A percentile compares a stretch with the other conserved stretches of the same genome.
phyloP scores from a whole-genome alignment of 1,140 invertebrate genomes.

The Bombus difficillimus region DNA sequence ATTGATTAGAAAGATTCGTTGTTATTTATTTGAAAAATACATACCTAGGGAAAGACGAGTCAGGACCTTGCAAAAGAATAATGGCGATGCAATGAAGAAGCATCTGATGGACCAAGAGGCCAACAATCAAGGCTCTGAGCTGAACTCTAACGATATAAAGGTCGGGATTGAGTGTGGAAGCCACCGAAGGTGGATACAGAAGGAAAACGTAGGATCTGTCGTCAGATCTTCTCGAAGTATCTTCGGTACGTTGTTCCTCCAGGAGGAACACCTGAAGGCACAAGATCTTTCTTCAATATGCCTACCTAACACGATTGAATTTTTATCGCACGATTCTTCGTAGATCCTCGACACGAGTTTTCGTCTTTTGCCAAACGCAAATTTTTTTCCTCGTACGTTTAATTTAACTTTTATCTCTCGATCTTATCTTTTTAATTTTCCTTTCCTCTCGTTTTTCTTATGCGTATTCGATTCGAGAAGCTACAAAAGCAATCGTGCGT shows the following conservation, averaged over 20 bases:
- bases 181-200: conserved; percentile 91
- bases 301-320: not conserved
- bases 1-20: too few relatives aligned
- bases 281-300: conserved; percentile 11
- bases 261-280: conserved; percentile 86
- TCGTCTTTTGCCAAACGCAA: too few relatives aligned
- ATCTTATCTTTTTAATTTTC: too few relatives aligned
- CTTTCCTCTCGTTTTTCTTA: too few relatives aligned
- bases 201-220: conserved; percentile 95
- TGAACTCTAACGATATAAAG: conserved; percentile 92
- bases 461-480: conserved; percentile 13
- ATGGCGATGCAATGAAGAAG: conserved; percentile 94
- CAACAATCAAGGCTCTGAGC: conserved; percentile 92
- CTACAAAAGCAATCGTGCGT: conserved; percentile 39
- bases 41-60: conserved; percentile 83
- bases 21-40: not conserved
- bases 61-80: conserved; percentile 88
- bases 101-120: conserved; percentile 95
- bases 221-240: conserved; percentile 81
- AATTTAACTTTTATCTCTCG: not conserved
- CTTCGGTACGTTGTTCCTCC: conserved; percentile 84
- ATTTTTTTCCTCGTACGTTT: too few relatives aligned
- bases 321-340: conserved; percentile 37
- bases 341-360: conserved; percentile 30
- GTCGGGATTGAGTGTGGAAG: conserved; percentile 89